Base-by-base conservation (phyloP, 2,113 vertebrate genomes). In the Tachysurus fulvidraco region DNA sequence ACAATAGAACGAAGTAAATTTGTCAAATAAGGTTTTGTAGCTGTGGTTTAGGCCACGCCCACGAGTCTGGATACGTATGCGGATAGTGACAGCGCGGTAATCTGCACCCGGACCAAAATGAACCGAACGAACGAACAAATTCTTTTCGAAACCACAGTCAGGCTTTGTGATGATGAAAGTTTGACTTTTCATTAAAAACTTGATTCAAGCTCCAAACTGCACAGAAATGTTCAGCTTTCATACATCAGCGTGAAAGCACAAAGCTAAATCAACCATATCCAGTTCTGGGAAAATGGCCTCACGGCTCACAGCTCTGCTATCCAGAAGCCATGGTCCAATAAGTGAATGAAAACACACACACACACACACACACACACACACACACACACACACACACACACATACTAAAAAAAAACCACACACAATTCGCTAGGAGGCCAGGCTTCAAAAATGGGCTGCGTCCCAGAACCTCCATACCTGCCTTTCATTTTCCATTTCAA, bases 401-500 rank as follows among this genome's bases (percentile, higher is more conserved):
- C 41, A 62, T 21, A 25, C 46, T n/a, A 69, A 21, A 85, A 17
- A n/a, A 14, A 25, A 62, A 21, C 4, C 65, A 57, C 46, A 62
- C 54, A 46, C 84, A 76, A 88, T 90, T 88, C 89, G 54, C 89
- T 67, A 83, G 62, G 57, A 60, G 36, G 76, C 86, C 81, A 50
- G 67, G 60, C 85, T 88, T 89, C 73, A 81, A 91, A 36, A 91
- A 91, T 87, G 83, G 88, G 88, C 84, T 82, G 81, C 52, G 50
- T 84, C 86, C 91, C 87, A 86, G 81, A 87, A 87, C 64, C 76
- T 76, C 73, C 78, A 90, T 83, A 90, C 89, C 90, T 83, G 88
- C 89, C 87, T 89, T 90, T 88, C 85, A 90, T 91, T 91, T 91
- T 85, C 90, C 88, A 86, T 89, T 91, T 91, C 88, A 86, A 90